A percentile compares a stretch with the other conserved stretches of the same genome.
phyloP scores from a whole-genome alignment of 2,797 vertebrate species.

The Decapterus maruadsi region DNA sequence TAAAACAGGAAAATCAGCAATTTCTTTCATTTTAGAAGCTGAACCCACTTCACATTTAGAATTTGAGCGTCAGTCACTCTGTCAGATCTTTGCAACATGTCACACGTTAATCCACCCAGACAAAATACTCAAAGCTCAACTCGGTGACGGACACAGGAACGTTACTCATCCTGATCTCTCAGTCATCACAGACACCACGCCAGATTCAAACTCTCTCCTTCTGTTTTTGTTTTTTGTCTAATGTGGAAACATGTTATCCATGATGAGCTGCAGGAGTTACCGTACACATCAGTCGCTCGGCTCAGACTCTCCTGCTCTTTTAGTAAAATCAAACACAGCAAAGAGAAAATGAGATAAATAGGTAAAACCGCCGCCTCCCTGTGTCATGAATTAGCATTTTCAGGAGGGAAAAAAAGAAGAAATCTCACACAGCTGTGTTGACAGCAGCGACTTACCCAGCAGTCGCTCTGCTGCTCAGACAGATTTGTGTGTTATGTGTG shows the following conservation, averaged over 20 bases:
- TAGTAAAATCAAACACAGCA: not conserved
- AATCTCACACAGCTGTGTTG: not conserved
- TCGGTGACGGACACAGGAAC: not conserved
- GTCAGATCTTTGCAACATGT: too few relatives aligned
- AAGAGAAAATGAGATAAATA: not conserved
- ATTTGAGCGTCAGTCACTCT: too few relatives aligned
- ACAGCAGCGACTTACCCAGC: not conserved
- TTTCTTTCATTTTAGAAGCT: not conserved
- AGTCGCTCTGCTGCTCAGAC: conserved; percentile 20
- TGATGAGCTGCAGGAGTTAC: not conserved
- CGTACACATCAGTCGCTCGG: not conserved
- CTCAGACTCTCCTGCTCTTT: not conserved
- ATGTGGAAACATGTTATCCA: not conserved
- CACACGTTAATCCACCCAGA: not conserved
- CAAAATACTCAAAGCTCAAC: conserved; percentile 2
- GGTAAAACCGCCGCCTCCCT: not conserved
- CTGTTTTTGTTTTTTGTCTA: not conserved
- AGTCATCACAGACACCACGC: not conserved
- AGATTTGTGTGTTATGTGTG: not conserved
- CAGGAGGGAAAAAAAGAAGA: conserved; percentile 17
- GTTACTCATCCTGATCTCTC: conserved; percentile 9
- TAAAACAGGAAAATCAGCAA: not conserved
- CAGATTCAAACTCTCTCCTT: not conserved
- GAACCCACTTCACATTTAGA: too few relatives aligned
- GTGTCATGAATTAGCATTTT: conserved; percentile 12